These are phyloP conservation scores for Aplochiton taeniatus DNA, from an alignment of 2,797 vertebrate genomes.

Conservation along the genomic window DNA sequence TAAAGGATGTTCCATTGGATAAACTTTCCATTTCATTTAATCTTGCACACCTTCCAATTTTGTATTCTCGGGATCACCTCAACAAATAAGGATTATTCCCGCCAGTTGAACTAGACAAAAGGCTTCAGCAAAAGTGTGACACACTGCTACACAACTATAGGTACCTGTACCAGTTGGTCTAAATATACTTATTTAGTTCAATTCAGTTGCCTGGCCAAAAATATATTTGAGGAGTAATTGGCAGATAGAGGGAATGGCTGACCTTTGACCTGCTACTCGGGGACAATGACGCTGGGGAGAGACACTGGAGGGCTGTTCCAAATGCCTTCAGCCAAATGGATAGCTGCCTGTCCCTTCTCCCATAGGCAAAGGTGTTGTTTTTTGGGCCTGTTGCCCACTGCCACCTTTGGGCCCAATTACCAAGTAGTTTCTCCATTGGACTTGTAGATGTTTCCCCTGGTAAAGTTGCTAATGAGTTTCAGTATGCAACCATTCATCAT, in stretches of 20 bases:
- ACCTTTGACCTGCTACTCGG: conserved; percentile 48
- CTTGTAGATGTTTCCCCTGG: conserved; percentile 58
- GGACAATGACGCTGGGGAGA: conserved; percentile 50
- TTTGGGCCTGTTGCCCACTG: conserved; percentile 74
- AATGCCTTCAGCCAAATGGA: conserved; percentile 79
- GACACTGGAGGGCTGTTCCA: conserved; percentile 53
- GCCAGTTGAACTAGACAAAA: conserved; percentile 2
- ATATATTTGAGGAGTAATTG: conserved; percentile 47
- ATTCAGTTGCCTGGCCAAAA: conserved; percentile 24
- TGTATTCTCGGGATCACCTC: no score
- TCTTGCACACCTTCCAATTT: no score
- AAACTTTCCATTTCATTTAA: no score
- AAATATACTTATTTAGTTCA: conserved; percentile 8
- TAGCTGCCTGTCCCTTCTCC: conserved; percentile 59
- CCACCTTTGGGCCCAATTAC: conserved; percentile 83
- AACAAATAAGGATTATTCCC: no score
- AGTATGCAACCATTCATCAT: conserved; percentile 63
- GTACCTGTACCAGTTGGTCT: conserved; percentile 31
- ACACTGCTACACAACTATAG: conserved; percentile 16
- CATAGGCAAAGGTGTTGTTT: conserved; percentile 22
- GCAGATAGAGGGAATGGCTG: conserved; percentile 43
- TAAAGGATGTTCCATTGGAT: no score
- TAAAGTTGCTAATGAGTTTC: conserved; percentile 78
- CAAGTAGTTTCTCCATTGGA: conserved; percentile 69
- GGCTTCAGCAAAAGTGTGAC: conserved; percentile 48